A percentile compares a stretch with the other conserved stretches of the same genome.
Evolutionary conservation across 64 coral and sea anemone species (phyloP).

Genomic region (Astreopora myriophthalma): DNA sequence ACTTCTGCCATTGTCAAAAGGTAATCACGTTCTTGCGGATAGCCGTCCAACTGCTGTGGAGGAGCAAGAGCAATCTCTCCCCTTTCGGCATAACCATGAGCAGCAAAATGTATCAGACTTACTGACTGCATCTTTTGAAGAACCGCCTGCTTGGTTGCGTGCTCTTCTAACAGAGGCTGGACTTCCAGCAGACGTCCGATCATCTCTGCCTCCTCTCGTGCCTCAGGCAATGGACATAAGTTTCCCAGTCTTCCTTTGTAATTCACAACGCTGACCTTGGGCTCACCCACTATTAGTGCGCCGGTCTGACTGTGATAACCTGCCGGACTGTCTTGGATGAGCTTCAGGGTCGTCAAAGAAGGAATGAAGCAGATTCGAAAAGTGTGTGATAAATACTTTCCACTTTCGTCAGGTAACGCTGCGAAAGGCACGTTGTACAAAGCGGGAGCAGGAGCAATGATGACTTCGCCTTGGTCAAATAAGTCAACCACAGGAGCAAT

Average conservation of each 20-base stretch:
- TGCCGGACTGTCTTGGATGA: slow-evolving; percentile 5
- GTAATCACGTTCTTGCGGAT: not conserved
- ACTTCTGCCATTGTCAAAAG: slow-evolving; percentile 21
- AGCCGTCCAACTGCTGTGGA: not conserved
- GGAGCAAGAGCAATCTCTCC: slow-evolving; percentile 45
- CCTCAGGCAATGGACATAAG: not conserved
- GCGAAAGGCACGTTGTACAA: slow-evolving; percentile 35
- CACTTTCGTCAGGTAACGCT: not conserved
- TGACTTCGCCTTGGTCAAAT: not conserved
- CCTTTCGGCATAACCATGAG: slow-evolving; percentile 18
- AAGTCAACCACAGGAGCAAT: not conserved
- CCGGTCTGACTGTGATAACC: slow-evolving; percentile 1
- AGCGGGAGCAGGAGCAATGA: slow-evolving; percentile 26
- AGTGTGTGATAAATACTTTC: slow-evolving; percentile 8
- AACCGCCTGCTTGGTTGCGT: slow-evolving; percentile 42
- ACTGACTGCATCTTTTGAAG: not conserved
- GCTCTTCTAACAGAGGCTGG: not conserved
- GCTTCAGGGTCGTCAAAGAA: slow-evolving; percentile 21
- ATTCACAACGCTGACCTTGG: not conserved
- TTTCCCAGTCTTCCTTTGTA: not conserved
- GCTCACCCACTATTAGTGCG: slow-evolving; percentile 2
- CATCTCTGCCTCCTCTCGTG: not conserved
- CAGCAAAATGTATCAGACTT: slow-evolving; percentile 21
- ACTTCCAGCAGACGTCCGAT: not conserved
- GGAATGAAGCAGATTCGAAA: slow-evolving; percentile 24